phyloP scores from a whole-genome alignment of 2,888 invertebrate genomes.

The Drosophila yooni region DNA sequence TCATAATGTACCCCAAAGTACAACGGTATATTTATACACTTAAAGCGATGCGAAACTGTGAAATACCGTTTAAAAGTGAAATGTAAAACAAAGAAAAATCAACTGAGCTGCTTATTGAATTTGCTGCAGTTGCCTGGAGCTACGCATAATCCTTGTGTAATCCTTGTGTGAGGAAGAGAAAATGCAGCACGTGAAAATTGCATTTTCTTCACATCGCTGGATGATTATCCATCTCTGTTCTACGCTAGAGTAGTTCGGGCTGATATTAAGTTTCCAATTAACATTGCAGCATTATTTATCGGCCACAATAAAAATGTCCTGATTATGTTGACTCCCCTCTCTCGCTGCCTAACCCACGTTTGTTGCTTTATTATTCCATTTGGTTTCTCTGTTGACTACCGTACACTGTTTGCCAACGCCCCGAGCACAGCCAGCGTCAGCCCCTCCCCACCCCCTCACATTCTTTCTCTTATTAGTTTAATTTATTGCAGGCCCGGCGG shows the following conservation, averaged over 20 bases:
- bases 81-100: not conserved
- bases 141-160: slow-evolving; percentile 22
- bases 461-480: slow-evolving; percentile 55
- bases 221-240: not conserved
- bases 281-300: slow-evolving; percentile 81
- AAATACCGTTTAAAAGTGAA: slow-evolving; percentile 7
- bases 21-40: slow-evolving; percentile 12
- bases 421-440: not conserved
- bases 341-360: not conserved
- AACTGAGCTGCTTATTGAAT: slow-evolving; percentile 28
- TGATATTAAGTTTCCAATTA: slow-evolving; percentile 83
- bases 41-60: slow-evolving; percentile 22
- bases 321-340: slow-evolving; percentile 62
- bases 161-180: not conserved
- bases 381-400: slow-evolving; percentile 44
- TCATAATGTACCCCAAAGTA: slow-evolving; percentile 31
- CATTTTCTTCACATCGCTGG: slow-evolving; percentile 15
- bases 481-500: slow-evolving; percentile 59
- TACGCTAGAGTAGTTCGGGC: slow-evolving; percentile 1
- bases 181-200: slow-evolving; percentile 31
- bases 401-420: slow-evolving; percentile 32
- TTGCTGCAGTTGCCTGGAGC: not conserved
- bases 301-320: slow-evolving; percentile 80
- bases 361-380: slow-evolving; percentile 56
- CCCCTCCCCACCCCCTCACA: not conserved